These are phyloP conservation scores for Novumbra hubbsi DNA, from an alignment of 2,797 vertebrate genomes.

Conservation along the genomic window DNA sequence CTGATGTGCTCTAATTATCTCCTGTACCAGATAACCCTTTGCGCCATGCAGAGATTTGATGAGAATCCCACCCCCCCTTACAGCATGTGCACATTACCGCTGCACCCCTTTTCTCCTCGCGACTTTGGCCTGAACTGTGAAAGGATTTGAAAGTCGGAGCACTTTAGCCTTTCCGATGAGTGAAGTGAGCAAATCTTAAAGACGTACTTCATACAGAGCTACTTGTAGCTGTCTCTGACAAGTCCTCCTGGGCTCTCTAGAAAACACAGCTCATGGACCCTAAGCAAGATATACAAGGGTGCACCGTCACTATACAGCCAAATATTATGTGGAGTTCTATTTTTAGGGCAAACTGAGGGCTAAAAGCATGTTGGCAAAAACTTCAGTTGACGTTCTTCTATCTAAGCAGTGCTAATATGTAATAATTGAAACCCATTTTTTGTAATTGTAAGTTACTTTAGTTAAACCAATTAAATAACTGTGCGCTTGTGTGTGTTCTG, in stretches of 20 bases:
- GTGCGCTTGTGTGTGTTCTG: neutral
- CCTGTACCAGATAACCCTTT: conserved; percentile 46
- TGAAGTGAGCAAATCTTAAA: neutral
- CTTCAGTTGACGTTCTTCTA: too few species aligned
- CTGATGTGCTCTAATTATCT: conserved; percentile 61
- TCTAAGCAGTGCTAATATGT: too few species aligned
- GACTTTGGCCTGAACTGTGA: conserved; percentile 3
- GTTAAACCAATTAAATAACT: neutral
- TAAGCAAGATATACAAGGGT: too few species aligned
- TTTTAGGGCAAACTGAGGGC: too few species aligned
- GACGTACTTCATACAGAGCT: neutral
- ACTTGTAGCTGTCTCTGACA: neutral
- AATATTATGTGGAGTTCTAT: too few species aligned
- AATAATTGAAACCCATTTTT: too few species aligned
- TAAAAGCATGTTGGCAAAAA: too few species aligned
- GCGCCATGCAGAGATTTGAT: conserved; percentile 48
- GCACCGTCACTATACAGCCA: too few species aligned
- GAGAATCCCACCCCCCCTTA: conserved; percentile 33
- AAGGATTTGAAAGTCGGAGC: conserved; percentile 5
- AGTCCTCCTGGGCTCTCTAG: neutral
- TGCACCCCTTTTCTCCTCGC: neutral
- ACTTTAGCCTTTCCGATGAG: conserved; percentile 27
- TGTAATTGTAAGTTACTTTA: too few species aligned
- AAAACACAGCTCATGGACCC: neutral
- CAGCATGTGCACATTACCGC: neutral